Percentiles rank a stretch among this genome's conserved stretches.
Evolutionary conservation across 2,888 invertebrate genomes (phyloP).

Genomic region (Hydrotaea diabolus): DNA sequence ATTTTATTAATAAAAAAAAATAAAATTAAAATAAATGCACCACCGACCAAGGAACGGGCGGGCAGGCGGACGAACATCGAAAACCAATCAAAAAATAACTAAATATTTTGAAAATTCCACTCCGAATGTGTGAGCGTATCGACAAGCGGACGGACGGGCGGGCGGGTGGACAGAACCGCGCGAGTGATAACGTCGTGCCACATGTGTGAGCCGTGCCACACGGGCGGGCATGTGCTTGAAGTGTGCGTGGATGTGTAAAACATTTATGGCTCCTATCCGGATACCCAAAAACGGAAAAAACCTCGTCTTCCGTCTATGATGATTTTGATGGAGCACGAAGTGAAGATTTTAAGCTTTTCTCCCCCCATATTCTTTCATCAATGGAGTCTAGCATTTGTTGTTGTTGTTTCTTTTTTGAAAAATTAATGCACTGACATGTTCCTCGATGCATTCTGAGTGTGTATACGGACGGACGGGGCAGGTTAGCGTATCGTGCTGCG

Average conservation of each 20-base stretch:
- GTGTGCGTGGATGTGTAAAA: constrained; percentile 10
- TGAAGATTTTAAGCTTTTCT: constrained; percentile 20
- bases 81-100: constrained; percentile 16
- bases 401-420: constrained; percentile 3
- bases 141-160: too few species aligned
- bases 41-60: background rate
- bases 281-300: background rate
- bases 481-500: too few species aligned
- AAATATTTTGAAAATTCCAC: constrained; percentile 5
- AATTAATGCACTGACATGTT: constrained; percentile 43
- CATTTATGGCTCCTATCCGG: background rate
- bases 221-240: constrained; percentile 43
- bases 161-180: too few species aligned
- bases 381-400: constrained; percentile 7
- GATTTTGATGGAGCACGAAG: background rate
- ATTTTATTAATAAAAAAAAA: constrained; percentile 47
- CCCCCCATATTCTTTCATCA: background rate
- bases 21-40: constrained; percentile 2
- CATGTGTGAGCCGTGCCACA: background rate
- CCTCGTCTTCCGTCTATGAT: too few species aligned
- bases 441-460: background rate
- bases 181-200: constrained; percentile 10
- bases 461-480: too few species aligned
- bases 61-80: background rate
- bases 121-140: background rate